Percentiles rank a stretch among this genome's conserved stretches.
Evolutionary conservation across 2,797 vertebrate species (phyloP).

Genomic region (Tympanoctomys barrerae): DNA sequence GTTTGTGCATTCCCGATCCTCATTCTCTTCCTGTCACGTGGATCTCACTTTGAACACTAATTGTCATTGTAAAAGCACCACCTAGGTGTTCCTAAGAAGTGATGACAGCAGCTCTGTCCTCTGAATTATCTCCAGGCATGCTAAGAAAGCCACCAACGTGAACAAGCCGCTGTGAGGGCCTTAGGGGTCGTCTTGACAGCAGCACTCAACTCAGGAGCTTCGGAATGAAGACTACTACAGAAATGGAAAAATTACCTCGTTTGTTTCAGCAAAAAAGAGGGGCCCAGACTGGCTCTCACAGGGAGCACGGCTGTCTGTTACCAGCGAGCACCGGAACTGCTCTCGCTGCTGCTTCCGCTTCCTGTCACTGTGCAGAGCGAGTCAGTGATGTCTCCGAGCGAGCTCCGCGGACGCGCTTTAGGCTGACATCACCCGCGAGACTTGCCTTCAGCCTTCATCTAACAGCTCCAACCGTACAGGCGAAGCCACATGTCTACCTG

Average conservation of each 20-base stretch:
- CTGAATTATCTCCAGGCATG: neutral
- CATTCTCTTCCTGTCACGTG: neutral
- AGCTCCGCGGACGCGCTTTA: neutral
- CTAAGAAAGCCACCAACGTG: neutral
- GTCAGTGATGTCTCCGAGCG: neutral
- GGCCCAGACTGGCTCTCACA: neutral
- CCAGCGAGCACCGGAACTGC: neutral
- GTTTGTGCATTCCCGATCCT: neutral
- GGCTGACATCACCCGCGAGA: neutral
- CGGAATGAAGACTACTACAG: neutral
- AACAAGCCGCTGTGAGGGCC: neutral
- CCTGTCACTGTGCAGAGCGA: neutral
- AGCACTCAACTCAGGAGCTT: neutral
- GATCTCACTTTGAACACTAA: neutral
- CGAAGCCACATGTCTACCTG: neutral
- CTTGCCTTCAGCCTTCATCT: neutral
- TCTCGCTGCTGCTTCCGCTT: neutral
- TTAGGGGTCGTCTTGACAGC: neutral
- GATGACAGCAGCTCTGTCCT: neutral
- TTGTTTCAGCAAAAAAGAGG: neutral
- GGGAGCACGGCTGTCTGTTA: neutral
- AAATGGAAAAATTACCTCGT: neutral
- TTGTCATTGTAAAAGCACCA: neutral
- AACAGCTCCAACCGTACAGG: neutral
- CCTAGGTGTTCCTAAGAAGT: neutral